Percentiles rank a stretch among this genome's conserved stretches.
Evolutionary conservation across 2,797 vertebrate species (phyloP).

Genomic region (Sebastes oblongus): DNA sequence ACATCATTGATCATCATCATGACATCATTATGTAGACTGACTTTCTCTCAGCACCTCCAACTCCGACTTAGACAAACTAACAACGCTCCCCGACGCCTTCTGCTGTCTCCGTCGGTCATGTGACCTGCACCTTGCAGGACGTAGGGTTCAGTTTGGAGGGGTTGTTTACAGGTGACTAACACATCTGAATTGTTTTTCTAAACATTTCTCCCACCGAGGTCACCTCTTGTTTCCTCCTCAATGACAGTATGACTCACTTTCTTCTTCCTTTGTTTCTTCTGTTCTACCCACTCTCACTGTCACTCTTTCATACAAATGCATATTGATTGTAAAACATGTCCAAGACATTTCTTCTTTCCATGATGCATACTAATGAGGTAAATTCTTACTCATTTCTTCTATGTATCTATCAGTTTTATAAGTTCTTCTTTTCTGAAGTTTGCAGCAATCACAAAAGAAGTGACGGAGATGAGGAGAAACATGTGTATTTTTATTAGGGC

Average conservation of each 20-base stretch:
- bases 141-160: background rate
- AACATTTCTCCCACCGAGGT: conserved; percentile 4
- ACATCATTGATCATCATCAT: too few species aligned
- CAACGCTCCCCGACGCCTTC: background rate
- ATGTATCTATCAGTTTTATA: too few species aligned
- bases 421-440: background rate
- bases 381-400: too few species aligned
- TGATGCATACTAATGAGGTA: too few species aligned
- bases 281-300: background rate
- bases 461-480: background rate
- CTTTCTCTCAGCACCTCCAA: too few species aligned
- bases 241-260: background rate
- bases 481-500: background rate
- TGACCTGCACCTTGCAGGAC: too few species aligned
- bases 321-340: background rate
- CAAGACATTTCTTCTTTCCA: too few species aligned
- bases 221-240: background rate
- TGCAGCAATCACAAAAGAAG: background rate
- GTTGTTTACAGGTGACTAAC: background rate
- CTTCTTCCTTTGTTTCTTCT: background rate
- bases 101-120: too few species aligned
- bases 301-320: background rate
- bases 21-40: too few species aligned
- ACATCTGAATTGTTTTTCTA: background rate
- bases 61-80: background rate